Base-by-base conservation (phyloP, 2,113 vertebrate species). In the Chionodraco myersi region DNA sequence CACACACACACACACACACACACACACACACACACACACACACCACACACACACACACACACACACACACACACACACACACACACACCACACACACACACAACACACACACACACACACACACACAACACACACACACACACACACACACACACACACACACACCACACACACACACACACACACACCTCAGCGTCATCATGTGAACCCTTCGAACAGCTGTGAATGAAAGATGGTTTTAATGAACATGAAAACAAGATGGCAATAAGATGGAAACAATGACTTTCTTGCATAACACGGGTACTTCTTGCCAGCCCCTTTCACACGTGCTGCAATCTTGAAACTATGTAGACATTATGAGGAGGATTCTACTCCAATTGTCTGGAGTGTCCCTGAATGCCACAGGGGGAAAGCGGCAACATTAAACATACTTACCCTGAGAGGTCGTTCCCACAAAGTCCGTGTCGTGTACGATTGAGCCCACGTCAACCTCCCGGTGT, bases 81-180 rank as follows among this genome's bases (percentile, higher is more conserved):
- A 62, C 12, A 59, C 51, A 53, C 72, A 53, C 86, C 44, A 45
- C 73, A 59, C 11, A 64, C 44, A 45, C 73, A 59, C 11, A 64
- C 44, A 45, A 59, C 11, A 64, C 44, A 45, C 73, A 59, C 11
- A 64, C 44, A 45, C 73, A 59, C 11, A 64, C 44, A 45, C 73
- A 56, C 11, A 64, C 44, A 45, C 73, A 59, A 64, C 44, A 45
- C 73, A 59, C 11, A 64, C 44, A 45, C 73, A 59, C 11, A 64
- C 44, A 45, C 73, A 59, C 11, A 64, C 44, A 45, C 73, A 59
- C 11, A 64, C 44, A 45, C 73, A 59, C 11, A 64, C 44, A 45
- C 73, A 59, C 11, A 64, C 44, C 73, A 59, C 11, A 64, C 44
- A 45, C 73, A 59, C 11, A 64, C 44, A 45, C 52, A n/a, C 52